Evolutionary conservation across 2,113 vertebrate genomes (phyloP), one percentile per base, ranked within the genome.

Genomic region (Chaetura pelagica): DNA sequence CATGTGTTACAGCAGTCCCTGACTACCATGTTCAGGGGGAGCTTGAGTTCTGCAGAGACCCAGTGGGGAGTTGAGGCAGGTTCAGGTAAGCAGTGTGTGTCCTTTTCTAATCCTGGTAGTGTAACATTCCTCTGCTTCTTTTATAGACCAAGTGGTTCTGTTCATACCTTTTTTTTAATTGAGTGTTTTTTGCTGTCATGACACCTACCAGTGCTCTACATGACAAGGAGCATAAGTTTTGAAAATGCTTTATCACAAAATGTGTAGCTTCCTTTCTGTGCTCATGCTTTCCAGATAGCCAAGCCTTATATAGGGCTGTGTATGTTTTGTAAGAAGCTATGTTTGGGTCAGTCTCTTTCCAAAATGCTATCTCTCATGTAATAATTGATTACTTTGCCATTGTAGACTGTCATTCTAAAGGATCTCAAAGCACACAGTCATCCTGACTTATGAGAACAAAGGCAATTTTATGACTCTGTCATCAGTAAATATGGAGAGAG

Each of bases 1-100:
- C 4, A 1, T 27, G 26, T 34, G 62, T 13, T 6, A 12, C 19
- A 2, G 4, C 0, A 3, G 44, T 38, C n/a, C 27, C 30, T 52
- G 34, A 1, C 55, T 74, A 24, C 72, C 2, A 1, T 6, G 27
- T 38, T 75, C 12, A 32, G 29, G 23, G 35, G 40, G 61, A 69
- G 35, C 18, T 34, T 64, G 42, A 58, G 35, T 24, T 68, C 59
- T 61, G 3, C 12, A 42, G 27, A 69, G 35, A 27, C 30, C 27
- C 27, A 34, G 18, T 14, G 64, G 26, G 30, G 24, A 61, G 55
- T 22, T 54, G 55, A 29, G 51, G 68, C 51, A 54, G 35, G 29
- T 34, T 26, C 42, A 48, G 26, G 13, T 34, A 42, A 86, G 46
- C 12, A 42, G 5, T 30, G 7, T 30, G 3, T 57, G 18, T 74